Base-by-base conservation (phyloP, 2,797 vertebrate species). In the Botia almorhae region DNA sequence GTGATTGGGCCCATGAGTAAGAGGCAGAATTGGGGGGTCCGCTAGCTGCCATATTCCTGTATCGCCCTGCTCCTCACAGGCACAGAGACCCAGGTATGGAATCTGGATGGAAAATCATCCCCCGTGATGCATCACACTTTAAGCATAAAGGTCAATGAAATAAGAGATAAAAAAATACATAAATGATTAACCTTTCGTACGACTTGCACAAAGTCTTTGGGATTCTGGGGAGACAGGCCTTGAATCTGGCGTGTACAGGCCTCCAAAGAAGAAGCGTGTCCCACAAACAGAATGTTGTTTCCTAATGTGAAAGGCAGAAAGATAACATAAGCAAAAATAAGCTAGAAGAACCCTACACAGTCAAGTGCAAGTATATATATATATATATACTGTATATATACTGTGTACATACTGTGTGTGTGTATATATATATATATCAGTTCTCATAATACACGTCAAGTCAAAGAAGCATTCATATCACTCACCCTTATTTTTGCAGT, bases 121-220 rank as follows among this genome's bases (percentile, higher is more conserved):
- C 33, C 7, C 29, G 48, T 48, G n/a, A 69, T 55, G 19, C 50
- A 65, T 64, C 69, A 29, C 29, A 39, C 60, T 76, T 75, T 36
- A 14, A 63, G 46, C 7, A 36, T 39, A 53, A 53, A 65, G n/a
- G 19, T 43, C 11, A 8, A 58, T 39, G 14, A 64, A 55, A 43
- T 33, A 2, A 0, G 0, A 43, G 11, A 43, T 26, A 17, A 64
- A 76, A 43, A 87, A 65, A 29, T 70, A 12, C 39, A 11, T 36
- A 2, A 21, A 82, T 23, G 48, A 73, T 89, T 81, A 83, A 98
- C 98, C 96, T 99, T 99, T 84, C 98, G 91, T 84, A 99, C 98
- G 87, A 99, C 96, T 92, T 99, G 98, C 53, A 99, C 95, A 65
- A 99, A 99, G 89, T 99, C 98, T 95, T 99, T 99, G 89, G 97